These are phyloP conservation scores for Uropsilus gracilis DNA, from an alignment of 2,113 vertebrate genomes.

Conservation along the genomic window DNA sequence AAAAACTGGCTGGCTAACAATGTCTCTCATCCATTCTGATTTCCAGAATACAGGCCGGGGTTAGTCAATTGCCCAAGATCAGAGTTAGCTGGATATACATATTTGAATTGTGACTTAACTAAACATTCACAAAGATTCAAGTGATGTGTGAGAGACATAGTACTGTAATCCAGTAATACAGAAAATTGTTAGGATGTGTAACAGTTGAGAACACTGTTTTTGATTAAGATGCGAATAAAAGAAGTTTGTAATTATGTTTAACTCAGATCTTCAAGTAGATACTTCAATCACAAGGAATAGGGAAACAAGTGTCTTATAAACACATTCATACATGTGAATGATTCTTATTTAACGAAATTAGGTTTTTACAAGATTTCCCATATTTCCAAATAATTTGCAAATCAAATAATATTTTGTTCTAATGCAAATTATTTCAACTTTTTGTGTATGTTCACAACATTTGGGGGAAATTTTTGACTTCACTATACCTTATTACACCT, in stretches of 20 bases:
- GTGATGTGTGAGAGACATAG: neutral
- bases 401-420: neutral
- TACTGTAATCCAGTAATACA: neutral
- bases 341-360: neutral
- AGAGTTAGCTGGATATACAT: neutral
- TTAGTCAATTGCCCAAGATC: too few relatives aligned
- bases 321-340: neutral
- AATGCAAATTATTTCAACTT: slow-evolving; percentile 18
- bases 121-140: neutral
- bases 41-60: too few relatives aligned
- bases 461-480: neutral
- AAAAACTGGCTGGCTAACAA: too few relatives aligned
- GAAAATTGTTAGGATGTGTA: neutral
- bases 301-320: neutral
- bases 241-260: neutral
- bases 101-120: neutral
- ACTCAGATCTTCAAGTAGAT: too few relatives aligned
- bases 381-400: neutral
- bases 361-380: neutral
- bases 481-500: neutral
- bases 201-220: neutral
- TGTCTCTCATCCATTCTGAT: too few relatives aligned
- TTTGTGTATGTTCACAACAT: neutral
- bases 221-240: neutral
- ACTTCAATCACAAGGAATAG: neutral